These are phyloP conservation scores for Cataglyphis altisquamis DNA, from an alignment of 2,888 invertebrate species.

Conservation along the genomic window DNA sequence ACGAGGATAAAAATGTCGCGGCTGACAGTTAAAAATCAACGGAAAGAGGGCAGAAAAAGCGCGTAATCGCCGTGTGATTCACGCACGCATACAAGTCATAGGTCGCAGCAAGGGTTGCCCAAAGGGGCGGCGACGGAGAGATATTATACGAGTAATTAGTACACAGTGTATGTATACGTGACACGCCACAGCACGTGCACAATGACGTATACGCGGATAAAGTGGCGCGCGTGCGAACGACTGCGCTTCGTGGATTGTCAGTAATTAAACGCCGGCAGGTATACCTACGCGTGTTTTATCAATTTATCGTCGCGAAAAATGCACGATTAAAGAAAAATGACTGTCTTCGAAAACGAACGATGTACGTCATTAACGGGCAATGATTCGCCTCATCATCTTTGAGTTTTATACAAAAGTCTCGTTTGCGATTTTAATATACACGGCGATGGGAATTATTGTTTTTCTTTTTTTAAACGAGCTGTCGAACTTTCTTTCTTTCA, in stretches of 20 bases:
- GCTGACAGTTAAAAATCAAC: background rate
- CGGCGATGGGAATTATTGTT: background rate
- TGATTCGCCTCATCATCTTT: background rate
- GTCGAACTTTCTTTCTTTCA: background rate
- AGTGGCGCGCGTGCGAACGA: slow-evolving; percentile 25
- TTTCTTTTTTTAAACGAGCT: background rate
- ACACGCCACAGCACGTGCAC: slow-evolving; percentile 14
- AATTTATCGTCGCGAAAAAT: slow-evolving; percentile 26
- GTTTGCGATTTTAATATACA: background rate
- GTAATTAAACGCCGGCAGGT: slow-evolving; percentile 36
- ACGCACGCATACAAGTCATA: slow-evolving; percentile 43
- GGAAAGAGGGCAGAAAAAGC: slow-evolving; percentile 29
- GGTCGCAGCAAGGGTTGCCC: background rate
- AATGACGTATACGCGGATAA: slow-evolving; percentile 1
- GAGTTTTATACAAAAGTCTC: background rate
- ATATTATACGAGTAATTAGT: slow-evolving; percentile 69
- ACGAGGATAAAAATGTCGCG: background rate
- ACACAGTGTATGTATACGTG: background rate
- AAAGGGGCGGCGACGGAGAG: slow-evolving; percentile 30
- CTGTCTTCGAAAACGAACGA: background rate
- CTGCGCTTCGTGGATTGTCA: slow-evolving; percentile 3
- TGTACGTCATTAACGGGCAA: background rate
- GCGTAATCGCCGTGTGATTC: slow-evolving; percentile 58
- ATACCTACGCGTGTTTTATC: slow-evolving; percentile 8
- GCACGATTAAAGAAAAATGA: background rate